These are phyloP conservation scores for Darevskia mixta DNA, from an alignment of 2,797 vertebrate species.

Conservation along the genomic window DNA sequence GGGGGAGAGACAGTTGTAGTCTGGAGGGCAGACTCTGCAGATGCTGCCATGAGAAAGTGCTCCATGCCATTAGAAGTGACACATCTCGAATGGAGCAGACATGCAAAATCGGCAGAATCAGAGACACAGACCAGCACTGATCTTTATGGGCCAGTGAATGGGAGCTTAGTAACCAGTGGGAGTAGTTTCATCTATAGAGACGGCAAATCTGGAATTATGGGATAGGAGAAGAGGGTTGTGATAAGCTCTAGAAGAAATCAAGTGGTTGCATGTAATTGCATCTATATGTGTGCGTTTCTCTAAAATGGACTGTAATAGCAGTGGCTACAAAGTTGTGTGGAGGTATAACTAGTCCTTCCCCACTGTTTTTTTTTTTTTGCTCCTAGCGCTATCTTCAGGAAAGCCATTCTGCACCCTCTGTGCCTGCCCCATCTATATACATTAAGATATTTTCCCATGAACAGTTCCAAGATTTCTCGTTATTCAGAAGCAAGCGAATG, in stretches of 20 bases:
- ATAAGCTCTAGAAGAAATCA: not conserved
- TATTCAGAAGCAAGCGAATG: constrained; percentile 39
- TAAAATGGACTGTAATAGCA: not conserved
- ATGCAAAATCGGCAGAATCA: not conserved
- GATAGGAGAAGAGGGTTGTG: not conserved
- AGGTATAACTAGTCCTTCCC: not conserved
- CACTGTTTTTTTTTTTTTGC: not conserved
- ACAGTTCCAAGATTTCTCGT: constrained; percentile 46
- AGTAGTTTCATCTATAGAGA: not conserved
- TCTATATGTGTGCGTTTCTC: too few species aligned
- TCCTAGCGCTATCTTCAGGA: not conserved
- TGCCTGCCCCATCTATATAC: constrained; percentile 20
- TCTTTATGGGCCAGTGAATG: not conserved
- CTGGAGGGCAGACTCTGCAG: not conserved
- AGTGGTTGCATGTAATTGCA: not conserved
- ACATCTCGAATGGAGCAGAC: not conserved
- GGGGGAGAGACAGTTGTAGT: not conserved
- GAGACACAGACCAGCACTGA: not conserved
- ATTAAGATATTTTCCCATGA: constrained; percentile 75
- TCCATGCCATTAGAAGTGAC: not conserved
- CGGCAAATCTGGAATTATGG: not conserved
- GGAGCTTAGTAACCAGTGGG: not conserved
- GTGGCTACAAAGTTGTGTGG: not conserved
- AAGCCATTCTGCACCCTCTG: not conserved
- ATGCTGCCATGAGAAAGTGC: not conserved